Base-by-base conservation (phyloP, 1,140 invertebrate species). In the Drosophila albomicans region DNA sequence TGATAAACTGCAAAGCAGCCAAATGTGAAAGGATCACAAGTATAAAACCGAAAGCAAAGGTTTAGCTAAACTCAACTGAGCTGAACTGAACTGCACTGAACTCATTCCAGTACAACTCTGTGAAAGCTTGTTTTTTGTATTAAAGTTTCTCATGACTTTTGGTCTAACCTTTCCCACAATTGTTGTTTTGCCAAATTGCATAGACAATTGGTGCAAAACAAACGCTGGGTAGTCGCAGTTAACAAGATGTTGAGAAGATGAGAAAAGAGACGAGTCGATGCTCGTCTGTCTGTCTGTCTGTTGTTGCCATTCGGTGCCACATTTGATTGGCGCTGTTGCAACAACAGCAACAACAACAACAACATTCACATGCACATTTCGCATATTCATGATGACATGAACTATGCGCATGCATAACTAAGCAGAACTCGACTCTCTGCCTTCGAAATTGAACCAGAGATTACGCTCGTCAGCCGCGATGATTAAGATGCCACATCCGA, bases 151-250 rank as follows among this genome's bases (percentile, higher is more conserved):
- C 82, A 89, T 88, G 85, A 89, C 85, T 89, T 85, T 84, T 70
- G 70, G 35, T 20, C 48, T 85, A 89, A 88, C 85, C 85, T 88
- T 88, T 88, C 85, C 85, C 85, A 88, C 85, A 88, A 88, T 88
- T 89, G 85, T 88, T 80, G 20, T 28, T 72, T 43, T 74, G 63
- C 62, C 71, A 79, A 56, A 86, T 87, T 87, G 82, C 84, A 71
- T 72, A 82, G 79, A 82, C 82, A 87, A 87, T 87, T 87, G 82
- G 72, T 38, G 59, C 25, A 46, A 69, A 77, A 66, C 68, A 63
- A 62, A 65, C 43, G 16, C 6, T 15, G 43, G 20, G 61, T 35
- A 10, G 52, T 15, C 32, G 30, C 51, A 67, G 43, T 56, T 63
- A 56, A 56, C 45, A 64, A 43, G 46, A 28, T 54, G 62, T 20